Conservation (phyloP, 2,797 vertebrate species). For the Phataginus tetradactyla region DNA sequence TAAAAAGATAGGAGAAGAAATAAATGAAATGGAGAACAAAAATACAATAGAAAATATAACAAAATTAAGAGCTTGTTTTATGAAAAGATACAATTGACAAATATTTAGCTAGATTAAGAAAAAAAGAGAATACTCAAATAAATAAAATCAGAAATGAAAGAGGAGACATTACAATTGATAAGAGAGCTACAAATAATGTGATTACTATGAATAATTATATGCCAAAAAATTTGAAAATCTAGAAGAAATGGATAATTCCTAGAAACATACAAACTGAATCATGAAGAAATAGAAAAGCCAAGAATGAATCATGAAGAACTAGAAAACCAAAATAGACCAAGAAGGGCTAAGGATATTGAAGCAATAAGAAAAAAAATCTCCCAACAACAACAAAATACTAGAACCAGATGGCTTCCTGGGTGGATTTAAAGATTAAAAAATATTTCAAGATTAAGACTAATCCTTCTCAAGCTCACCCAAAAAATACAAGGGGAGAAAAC, state of each 20-base stretch:
- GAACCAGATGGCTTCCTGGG: neutral
- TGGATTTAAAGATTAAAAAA: neutral
- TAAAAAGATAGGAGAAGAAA: no score
- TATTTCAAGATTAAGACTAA: neutral
- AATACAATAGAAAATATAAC: neutral
- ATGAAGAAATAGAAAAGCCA: neutral
- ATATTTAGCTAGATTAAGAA: neutral
- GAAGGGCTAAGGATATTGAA: neutral
- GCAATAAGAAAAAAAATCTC: neutral
- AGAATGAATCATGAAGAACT: neutral
- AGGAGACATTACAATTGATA: no score
- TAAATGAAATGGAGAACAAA: neutral
- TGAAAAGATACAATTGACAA: neutral
- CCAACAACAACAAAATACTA: no score
- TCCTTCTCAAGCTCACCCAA: neutral
- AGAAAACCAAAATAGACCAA: neutral
- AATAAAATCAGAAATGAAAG: no score
- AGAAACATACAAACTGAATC: neutral
- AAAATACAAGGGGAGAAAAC: neutral
- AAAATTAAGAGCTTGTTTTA: neutral
- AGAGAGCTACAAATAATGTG: no score
- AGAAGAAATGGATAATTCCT: neutral
- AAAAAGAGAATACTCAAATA: neutral
- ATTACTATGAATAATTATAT: no score
- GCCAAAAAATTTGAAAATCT: no score